Evolutionary conservation across 1,140 invertebrate genomes (phyloP), one percentile per base, ranked within the genome.

Genomic region (Drosophila auraria): DNA sequence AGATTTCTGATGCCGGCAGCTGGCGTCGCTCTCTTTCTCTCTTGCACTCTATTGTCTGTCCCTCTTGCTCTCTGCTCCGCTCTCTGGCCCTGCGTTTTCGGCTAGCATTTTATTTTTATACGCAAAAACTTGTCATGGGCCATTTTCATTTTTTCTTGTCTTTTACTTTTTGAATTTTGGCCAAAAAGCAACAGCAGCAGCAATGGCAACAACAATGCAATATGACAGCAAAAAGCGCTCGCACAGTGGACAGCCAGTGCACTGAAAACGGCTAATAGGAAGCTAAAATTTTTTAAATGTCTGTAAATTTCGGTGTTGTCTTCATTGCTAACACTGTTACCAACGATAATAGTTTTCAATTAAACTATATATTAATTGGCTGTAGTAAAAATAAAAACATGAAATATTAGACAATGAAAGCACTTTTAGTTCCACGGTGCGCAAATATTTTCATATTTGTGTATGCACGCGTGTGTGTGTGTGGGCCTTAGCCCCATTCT

Each of bases 81-180:
- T 51, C 57, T 27, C 72, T 65, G 54, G 62, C 68, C 57, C 42
- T 50, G 23, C 51, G 61, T 45, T 81, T 82, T 84, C 64, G 61
- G 64, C 80, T 61, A 80, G 57, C 58, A 71, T 81, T 74, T 89
- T 87, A 87, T 87, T 87, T 89, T 89, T 89, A 80, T 81, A 87
- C 81, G 53, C 47, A 64, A 66, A 71, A 80, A 72, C 74, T 81
- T 87, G 76, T 90, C 78, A 81, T 82, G 74, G 64, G 81, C 70
- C 69, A 84, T 90, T 81, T 89, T 83, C 60, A 45, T 51, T 73
- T 60, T 50, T 77, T 45, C 54, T 51, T 58, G 60, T 57, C 61
- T 77, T 77, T 76, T 42, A 47, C 56, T 80, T 87, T 78, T 82
- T 87, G 84, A 89, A 73, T 87, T 87, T 89, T 86, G 84, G 86